Base-by-base conservation (phyloP, 2,113 vertebrate genomes). In the Hassar affinis region DNA sequence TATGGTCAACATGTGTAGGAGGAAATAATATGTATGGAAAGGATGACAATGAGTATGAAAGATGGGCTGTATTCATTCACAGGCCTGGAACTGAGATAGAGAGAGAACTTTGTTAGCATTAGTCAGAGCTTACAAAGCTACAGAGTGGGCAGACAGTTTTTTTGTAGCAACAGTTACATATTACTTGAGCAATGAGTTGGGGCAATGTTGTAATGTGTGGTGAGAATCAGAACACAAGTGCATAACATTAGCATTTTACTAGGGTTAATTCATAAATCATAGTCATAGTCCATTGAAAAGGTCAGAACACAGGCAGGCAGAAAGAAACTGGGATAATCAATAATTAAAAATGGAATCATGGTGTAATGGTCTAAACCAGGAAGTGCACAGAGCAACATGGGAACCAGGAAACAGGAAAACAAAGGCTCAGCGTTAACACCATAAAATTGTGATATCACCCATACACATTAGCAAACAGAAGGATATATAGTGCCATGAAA, bases 41-140 rank as follows among this genome's bases (percentile, higher is more conserved):
- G 15, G 79, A 80, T 82, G 80, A 86, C 83, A 83, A 57, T 83
- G 75, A 78, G 42, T 7, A 22, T 77, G 78, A 56, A 52, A 77
- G 68, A 52, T 64, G 47, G 62, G 49, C 86, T 51, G 8, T 51
- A 45, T 62, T 61, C 62, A 78, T 54, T 71, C 38, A 47, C n/a
- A 35, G 68, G 38, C 47, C 35, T 22, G 7, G 35, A 49, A 56
- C 77, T 84, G 80, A 86, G 54, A 54, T 15, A 71, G 81, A 33
- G 72, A 45, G 30, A 74, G 79, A 35, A 72, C 52, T 20, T 78
- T 81, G 51, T 76, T 87, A 74, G 38, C 69, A 59, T 66, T 82
- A 87, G 85, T 87, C 78, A 84, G 71, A 83, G 33, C 79, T 69
- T 68, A 86, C 62, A 56, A 74, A 82, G 64, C 72, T 56, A 15